Conservation (phyloP, 2,888 invertebrate species). For the Caenorhabditis uteleia region DNA sequence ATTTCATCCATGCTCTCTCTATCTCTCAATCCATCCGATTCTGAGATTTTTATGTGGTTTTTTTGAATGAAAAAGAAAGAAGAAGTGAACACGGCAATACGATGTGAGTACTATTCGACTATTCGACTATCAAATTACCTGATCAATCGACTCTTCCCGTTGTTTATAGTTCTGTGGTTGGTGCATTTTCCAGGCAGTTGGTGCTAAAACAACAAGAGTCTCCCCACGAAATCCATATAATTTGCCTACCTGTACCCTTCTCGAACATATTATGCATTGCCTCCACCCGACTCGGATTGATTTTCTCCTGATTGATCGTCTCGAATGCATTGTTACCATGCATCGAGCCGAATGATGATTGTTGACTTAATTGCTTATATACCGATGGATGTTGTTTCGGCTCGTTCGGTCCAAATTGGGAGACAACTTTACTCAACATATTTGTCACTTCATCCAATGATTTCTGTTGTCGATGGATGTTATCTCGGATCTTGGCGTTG, state of each 20-base stretch:
- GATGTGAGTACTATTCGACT: too few species aligned
- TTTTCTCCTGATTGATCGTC: conserved; percentile 59
- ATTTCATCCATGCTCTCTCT: too few species aligned
- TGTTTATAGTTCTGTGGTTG: conserved; percentile 13
- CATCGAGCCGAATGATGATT: conserved; percentile 14
- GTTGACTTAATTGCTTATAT: conserved; percentile 30
- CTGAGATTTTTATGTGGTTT: too few species aligned
- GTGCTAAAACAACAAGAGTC: too few species aligned
- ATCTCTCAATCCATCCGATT: too few species aligned
- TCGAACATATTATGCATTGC: conserved; percentile 68
- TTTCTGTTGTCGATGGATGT: conserved; percentile 22
- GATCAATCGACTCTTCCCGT: neutral
- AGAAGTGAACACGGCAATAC: too few species aligned
- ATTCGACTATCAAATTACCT: too few species aligned
- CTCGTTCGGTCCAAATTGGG: conserved; percentile 42
- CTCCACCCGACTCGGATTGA: conserved; percentile 65
- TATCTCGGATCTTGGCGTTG: conserved; percentile 1
- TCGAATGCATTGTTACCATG: conserved; percentile 44
- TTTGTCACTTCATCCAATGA: conserved; percentile 56
- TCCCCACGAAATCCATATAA: too few species aligned
- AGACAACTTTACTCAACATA: conserved; percentile 53
- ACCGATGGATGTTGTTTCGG: conserved; percentile 21
- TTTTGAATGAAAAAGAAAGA: too few species aligned
- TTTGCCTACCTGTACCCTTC: conserved; percentile 38
- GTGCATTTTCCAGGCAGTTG: conserved; percentile 39